phyloP scores from a whole-genome alignment of 2,888 invertebrate species.

The Tipula vernalis region DNA sequence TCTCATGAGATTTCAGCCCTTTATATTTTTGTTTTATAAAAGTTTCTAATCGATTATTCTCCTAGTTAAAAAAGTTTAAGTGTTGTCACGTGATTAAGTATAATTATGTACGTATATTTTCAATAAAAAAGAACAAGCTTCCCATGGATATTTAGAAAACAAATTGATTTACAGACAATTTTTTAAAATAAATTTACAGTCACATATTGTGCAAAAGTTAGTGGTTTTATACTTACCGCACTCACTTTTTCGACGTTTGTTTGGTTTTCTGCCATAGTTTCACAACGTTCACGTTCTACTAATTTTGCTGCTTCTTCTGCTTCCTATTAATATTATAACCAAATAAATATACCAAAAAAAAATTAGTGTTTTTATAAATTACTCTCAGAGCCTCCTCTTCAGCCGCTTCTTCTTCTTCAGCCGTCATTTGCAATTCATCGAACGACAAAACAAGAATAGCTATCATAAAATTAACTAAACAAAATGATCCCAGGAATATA shows the following conservation, averaged over 20 bases:
- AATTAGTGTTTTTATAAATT: conserved; percentile 17
- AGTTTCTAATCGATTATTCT: neutral
- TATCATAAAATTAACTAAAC: conserved; percentile 97
- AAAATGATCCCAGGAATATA: conserved; percentile 97
- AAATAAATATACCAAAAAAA: neutral
- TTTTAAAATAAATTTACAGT: conserved; percentile 13
- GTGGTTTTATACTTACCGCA: conserved; percentile 60
- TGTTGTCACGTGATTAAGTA: neutral
- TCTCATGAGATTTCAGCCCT: too few species aligned
- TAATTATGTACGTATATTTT: neutral
- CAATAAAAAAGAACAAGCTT: neutral
- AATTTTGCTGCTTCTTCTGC: conserved; percentile 66
- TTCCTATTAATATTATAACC: conserved; percentile 43
- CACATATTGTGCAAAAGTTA: conserved; percentile 20
- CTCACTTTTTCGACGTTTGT: conserved; percentile 87
- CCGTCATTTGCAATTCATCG: conserved; percentile 96
- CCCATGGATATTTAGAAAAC: neutral
- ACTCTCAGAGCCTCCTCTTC: conserved; percentile 89
- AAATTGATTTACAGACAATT: neutral
- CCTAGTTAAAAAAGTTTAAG: neutral
- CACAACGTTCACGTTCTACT: conserved; percentile 37
- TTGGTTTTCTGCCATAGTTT: conserved; percentile 73
- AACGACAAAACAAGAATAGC: conserved; percentile 99
- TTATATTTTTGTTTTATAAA: neutral
- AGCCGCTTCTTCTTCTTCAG: conserved; percentile 89